These are phyloP conservation scores for Hoplostethus atlanticus DNA, from an alignment of 2,797 vertebrate species.

Conservation along the genomic window DNA sequence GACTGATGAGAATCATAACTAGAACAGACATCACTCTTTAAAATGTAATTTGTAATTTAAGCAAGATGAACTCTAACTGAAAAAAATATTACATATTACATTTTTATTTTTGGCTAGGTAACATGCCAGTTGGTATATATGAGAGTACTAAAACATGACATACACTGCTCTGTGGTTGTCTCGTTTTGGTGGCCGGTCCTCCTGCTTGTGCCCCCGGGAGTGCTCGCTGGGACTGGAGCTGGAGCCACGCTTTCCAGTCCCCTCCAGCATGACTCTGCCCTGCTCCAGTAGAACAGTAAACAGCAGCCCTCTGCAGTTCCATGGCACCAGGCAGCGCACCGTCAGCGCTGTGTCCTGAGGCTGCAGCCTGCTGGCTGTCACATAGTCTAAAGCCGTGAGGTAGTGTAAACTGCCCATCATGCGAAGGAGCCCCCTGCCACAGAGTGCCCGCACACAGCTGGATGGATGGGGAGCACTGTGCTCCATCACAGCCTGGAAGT, in stretches of 20 bases:
- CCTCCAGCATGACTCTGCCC: constrained; percentile 89
- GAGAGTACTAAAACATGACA: not conserved
- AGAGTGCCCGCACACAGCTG: constrained; percentile 93
- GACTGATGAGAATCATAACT: not conserved
- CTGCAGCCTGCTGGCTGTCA: constrained; percentile 91
- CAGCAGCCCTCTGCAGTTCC: constrained; percentile 94
- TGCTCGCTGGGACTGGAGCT: constrained; percentile 34
- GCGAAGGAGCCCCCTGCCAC: constrained; percentile 92
- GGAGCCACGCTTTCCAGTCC: constrained; percentile 35
- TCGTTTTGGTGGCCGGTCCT: constrained; percentile 52
- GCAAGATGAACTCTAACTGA: not conserved
- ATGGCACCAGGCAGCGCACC: constrained; percentile 92
- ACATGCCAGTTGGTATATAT: not conserved
- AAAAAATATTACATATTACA: too few relatives aligned
- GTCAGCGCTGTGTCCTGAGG: constrained; percentile 89
- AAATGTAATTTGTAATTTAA: not conserved
- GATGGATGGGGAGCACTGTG: constrained; percentile 87
- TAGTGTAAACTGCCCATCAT: constrained; percentile 87
- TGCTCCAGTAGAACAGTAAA: constrained; percentile 92
- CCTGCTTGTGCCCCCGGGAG: constrained; percentile 39
- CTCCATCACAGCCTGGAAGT: constrained; percentile 93
- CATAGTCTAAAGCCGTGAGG: constrained; percentile 92
- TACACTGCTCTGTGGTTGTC: constrained; percentile 83
- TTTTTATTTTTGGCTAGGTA: too few relatives aligned
- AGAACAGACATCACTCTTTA: not conserved